Evolutionary conservation across 2,888 invertebrate species (phyloP).

Genomic region (Lissonota sp.): DNA sequence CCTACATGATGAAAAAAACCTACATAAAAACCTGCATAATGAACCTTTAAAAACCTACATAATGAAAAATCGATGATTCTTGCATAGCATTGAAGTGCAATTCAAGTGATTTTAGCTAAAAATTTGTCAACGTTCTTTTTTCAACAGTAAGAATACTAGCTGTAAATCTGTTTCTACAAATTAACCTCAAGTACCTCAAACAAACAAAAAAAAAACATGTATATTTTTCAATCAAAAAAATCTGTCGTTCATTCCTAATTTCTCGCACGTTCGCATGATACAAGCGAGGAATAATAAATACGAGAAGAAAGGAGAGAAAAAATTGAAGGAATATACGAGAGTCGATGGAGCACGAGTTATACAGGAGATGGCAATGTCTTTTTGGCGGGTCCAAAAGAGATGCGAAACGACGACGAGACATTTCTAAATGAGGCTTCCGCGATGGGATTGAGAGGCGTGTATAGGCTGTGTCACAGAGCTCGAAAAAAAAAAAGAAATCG

Average conservation of each 20-base stretch:
- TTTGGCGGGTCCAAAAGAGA: constrained; percentile 50
- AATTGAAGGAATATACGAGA: not conserved
- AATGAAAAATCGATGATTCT: no score
- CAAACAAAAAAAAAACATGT: no score
- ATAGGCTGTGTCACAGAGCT: constrained; percentile 53
- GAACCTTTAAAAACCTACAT: no score
- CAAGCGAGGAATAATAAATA: constrained; percentile 46
- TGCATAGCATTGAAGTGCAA: no score
- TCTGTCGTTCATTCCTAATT: constrained; percentile 37
- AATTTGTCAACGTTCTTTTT: no score
- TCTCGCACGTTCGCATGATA: constrained; percentile 44
- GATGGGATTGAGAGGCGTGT: constrained; percentile 65
- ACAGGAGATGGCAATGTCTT: constrained; percentile 44
- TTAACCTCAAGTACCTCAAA: not conserved
- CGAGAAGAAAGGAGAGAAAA: constrained; percentile 33
- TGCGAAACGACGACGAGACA: constrained; percentile 59
- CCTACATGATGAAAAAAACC: no score
- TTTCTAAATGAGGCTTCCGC: constrained; percentile 71
- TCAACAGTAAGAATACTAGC: no score
- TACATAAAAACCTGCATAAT: no score
- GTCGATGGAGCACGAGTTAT: constrained; percentile 27
- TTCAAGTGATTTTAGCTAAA: no score
- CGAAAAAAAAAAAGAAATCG: constrained; percentile 40
- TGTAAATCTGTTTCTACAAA: no score
- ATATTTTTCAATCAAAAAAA: no score